Percentiles rank a stretch among this genome's conserved stretches.
phyloP scores from a whole-genome alignment of 2,113 vertebrate species.

The human region GRCh38 chr18:79187501-79188000 shows the following conservation, averaged over 20 bases:
- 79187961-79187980: no score
- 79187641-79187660: background rate
- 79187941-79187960: background rate
- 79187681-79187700: background rate
- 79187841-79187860: background rate
- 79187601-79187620: background rate
- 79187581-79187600: background rate
- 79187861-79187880: background rate
- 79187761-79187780: background rate
- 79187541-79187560: background rate
- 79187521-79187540: rapidly evolving
- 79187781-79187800: background rate
- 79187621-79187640: background rate
- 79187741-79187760: background rate
- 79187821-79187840: background rate
- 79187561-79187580: no score
- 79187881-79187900: background rate
- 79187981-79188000: background rate
- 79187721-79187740: background rate
- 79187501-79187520: background rate
- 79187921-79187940: background rate
- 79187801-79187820: background rate
- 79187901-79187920: background rate
- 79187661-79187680: background rate
- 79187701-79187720: background rate